phyloP scores from a whole-genome alignment of 2,888 invertebrate genomes.

The Notodromas monacha region DNA sequence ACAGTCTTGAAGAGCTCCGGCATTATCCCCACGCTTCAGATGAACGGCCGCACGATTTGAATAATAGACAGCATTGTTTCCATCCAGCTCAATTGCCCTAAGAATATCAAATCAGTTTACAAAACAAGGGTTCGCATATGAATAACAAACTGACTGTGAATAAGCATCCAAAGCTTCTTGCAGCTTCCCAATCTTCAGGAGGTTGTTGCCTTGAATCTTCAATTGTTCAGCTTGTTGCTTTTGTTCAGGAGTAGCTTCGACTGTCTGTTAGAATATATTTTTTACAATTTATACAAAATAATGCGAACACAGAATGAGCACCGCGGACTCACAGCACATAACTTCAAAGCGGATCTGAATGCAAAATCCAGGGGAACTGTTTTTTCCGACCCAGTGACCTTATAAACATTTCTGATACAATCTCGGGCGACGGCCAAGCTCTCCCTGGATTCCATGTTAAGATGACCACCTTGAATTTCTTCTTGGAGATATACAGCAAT shows the following conservation, averaged over 20 bases:
- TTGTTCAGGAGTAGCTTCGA: background rate
- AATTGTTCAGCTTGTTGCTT: constrained; percentile 34
- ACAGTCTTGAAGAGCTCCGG: constrained; percentile 60
- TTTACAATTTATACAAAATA: too few relatives aligned
- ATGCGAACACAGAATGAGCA: too few relatives aligned
- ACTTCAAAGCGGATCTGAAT: too few relatives aligned
- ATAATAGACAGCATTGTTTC: constrained; percentile 67
- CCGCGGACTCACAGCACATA: too few relatives aligned
- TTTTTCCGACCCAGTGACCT: too few relatives aligned
- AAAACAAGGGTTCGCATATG: constrained; percentile 7
- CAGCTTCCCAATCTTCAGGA: constrained; percentile 54
- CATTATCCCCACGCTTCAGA: constrained; percentile 52
- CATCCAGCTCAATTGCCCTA: constrained; percentile 56
- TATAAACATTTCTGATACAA: too few relatives aligned
- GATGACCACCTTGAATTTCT: too few relatives aligned
- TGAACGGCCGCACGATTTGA: constrained; percentile 89
- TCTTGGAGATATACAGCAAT: too few relatives aligned
- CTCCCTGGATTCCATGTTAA: too few relatives aligned
- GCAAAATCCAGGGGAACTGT: too few relatives aligned
- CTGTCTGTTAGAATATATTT: too few relatives aligned
- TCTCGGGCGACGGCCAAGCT: too few relatives aligned
- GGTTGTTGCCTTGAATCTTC: constrained; percentile 53
- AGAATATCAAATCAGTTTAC: constrained; percentile 12
- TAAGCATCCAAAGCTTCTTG: constrained; percentile 52
- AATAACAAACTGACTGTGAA: constrained; percentile 21